Conservation (phyloP, 2,888 invertebrate genomes). For the Limnephilus auricula region DNA sequence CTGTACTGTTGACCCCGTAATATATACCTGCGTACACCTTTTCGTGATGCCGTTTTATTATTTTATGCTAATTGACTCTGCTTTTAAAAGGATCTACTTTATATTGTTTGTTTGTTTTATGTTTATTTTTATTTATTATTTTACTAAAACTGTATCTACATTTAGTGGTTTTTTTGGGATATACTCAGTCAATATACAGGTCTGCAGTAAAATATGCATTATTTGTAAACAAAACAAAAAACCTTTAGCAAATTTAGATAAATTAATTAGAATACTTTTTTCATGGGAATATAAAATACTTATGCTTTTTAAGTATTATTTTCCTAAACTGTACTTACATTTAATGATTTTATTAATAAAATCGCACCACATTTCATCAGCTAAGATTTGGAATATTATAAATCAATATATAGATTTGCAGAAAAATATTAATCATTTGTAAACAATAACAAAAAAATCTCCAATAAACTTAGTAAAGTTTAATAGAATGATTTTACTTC, state of each 20-base stretch:
- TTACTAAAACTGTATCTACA: not conserved
- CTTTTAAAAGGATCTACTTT: not conserved
- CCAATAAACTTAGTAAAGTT: too few relatives aligned
- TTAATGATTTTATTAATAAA: not conserved
- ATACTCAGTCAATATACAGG: too few relatives aligned
- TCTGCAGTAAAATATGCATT: too few relatives aligned
- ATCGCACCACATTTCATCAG: not conserved
- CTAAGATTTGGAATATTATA: not conserved
- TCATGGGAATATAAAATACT: too few relatives aligned
- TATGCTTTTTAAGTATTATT: not conserved
- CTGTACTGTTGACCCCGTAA: conserved; percentile 52
- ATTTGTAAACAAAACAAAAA: too few relatives aligned
- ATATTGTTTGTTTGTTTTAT: not conserved
- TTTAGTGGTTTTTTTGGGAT: too few relatives aligned
- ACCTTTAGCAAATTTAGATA: too few relatives aligned
- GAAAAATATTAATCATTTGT: too few relatives aligned
- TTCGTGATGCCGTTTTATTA: not conserved
- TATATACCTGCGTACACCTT: conserved; percentile 8
- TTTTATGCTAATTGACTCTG: conserved; percentile 5
- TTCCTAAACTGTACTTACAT: not conserved
- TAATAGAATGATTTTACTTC: too few relatives aligned
- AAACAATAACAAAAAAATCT: too few relatives aligned
- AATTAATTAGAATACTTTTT: too few relatives aligned
- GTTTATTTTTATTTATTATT: not conserved
- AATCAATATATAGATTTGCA: too few relatives aligned